Evolutionary conservation across 1,140 invertebrate species (phyloP), one percentile per base, ranked within the genome.

Genomic region (Carcinoscorpius rotundicauda): DNA sequence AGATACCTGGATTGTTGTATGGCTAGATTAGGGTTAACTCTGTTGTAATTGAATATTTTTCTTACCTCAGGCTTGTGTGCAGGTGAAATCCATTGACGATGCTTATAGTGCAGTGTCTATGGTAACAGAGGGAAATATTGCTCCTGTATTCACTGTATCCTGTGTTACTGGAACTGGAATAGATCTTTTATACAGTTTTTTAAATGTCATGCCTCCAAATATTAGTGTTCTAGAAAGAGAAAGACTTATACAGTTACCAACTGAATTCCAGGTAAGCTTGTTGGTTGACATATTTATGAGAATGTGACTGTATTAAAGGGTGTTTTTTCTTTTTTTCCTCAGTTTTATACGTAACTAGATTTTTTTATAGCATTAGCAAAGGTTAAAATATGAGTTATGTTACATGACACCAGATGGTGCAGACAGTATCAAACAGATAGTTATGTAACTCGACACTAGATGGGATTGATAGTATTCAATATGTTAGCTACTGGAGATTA

Each of bases 101-200:
- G 84, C 85, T 11, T 84, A 88, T 29, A 84, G 83, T 55, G 85
- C 83, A 57, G 82, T 84, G 50, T 81, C 81, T 4, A 82, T 82
- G 71, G 80, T 84, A 67, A 76, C 82, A 29, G 81, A 81, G 6
- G 80, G 82, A 51, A 83, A 85, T 61, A 80, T 87, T 62, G 84
- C 91, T 57, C 92, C 96, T 6, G 88, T 98, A 69, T 94, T 98
- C 75, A 86, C 84, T 61, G 86, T 97, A n/a, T 97, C 93, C n/a
- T 92, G 88, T 75, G 93, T 98, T 0, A 92, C 85, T 10, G 96
- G 96, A 3, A 81, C 84, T 63, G 92, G 93, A 6, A 78, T 96
- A 4, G 83, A 87, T 70, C 78, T 88, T 51, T 78, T 96, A 3
- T 88, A 88, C 64, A 86, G 83, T 62, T 94, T 93, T 76, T 77